phyloP scores from a whole-genome alignment of 2,113 vertebrate species.

The Rhizomys pruinosus region DNA sequence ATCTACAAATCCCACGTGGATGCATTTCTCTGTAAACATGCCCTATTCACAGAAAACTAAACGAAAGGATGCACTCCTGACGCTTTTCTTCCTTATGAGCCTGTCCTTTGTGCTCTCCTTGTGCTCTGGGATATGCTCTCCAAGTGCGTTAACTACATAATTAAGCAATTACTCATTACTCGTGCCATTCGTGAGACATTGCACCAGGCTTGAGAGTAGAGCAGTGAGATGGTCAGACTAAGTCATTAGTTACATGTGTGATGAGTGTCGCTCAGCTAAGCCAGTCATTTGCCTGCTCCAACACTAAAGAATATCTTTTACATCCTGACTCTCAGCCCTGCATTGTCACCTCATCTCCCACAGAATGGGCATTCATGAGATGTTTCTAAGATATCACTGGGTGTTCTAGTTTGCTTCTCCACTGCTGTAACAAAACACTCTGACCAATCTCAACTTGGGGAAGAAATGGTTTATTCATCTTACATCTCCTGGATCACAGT shows the following conservation, averaged over 20 bases:
- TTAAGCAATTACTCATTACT: not conserved
- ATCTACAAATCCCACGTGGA: not conserved
- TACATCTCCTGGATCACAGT: too few relatives aligned
- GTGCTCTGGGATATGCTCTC: not conserved
- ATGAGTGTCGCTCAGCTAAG: not conserved
- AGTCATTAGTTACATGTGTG: not conserved
- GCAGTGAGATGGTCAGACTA: not conserved
- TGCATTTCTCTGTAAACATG: not conserved
- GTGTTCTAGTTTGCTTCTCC: too few relatives aligned
- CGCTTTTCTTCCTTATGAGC: not conserved
- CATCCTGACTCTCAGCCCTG: not conserved
- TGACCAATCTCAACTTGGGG: too few relatives aligned
- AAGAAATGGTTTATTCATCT: too few relatives aligned
- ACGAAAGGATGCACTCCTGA: not conserved
- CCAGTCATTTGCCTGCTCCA: not conserved
- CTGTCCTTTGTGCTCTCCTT: not conserved
- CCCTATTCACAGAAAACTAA: not conserved
- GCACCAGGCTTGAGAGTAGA: not conserved
- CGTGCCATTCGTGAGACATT: not conserved
- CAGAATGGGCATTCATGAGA: not conserved
- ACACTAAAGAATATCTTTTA: not conserved
- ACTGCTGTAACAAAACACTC: too few relatives aligned
- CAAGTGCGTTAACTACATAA: not conserved
- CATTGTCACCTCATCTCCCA: not conserved
- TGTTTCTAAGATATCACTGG: not conserved